Evolutionary conservation across 2,797 vertebrate genomes (phyloP).

Genomic region (Zenarchopterus dispar): DNA sequence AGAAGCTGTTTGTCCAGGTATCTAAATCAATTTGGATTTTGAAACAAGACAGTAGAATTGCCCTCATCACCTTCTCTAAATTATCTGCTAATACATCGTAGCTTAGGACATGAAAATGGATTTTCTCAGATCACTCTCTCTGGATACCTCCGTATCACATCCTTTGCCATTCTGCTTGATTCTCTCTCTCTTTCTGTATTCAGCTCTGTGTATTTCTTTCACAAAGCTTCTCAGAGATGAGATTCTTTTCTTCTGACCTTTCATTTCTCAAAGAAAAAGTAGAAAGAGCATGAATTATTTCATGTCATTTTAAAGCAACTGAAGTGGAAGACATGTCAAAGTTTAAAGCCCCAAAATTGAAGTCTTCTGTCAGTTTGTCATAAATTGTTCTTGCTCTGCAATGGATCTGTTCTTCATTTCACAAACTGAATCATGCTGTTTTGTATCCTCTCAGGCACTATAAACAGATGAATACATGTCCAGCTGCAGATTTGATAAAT

Average conservation of each 20-base stretch:
- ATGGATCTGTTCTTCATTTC: slow-evolving; percentile 42
- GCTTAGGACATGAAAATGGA: too few species aligned
- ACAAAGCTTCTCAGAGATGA: slow-evolving; percentile 12
- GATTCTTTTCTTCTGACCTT: slow-evolving; percentile 23
- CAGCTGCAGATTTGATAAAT: slow-evolving; percentile 42
- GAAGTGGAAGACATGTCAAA: slow-evolving; percentile 3
- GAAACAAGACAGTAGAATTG: too few species aligned
- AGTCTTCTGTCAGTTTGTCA: slow-evolving; percentile 32
- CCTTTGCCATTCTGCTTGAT: too few species aligned
- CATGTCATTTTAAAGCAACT: slow-evolving; percentile 45
- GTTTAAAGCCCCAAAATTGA: slow-evolving; percentile 26
- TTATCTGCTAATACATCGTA: too few species aligned
- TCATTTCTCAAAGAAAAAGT: slow-evolving; percentile 19
- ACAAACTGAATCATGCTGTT: background rate
- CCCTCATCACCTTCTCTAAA: too few species aligned
- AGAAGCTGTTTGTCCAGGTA: too few species aligned
- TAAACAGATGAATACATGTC: slow-evolving; percentile 36
- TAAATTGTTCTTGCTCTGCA: background rate
- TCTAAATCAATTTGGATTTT: too few species aligned
- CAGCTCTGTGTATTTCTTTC: slow-evolving; percentile 17
- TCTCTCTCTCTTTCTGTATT: slow-evolving; percentile 6
- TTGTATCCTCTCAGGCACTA: slow-evolving; percentile 10
- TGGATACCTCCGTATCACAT: too few species aligned
- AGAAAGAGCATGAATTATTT: slow-evolving; percentile 20
- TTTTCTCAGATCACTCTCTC: too few species aligned